phyloP scores from a whole-genome alignment of 2,888 invertebrate genomes.

The Rhagophthalmus giganteus region DNA sequence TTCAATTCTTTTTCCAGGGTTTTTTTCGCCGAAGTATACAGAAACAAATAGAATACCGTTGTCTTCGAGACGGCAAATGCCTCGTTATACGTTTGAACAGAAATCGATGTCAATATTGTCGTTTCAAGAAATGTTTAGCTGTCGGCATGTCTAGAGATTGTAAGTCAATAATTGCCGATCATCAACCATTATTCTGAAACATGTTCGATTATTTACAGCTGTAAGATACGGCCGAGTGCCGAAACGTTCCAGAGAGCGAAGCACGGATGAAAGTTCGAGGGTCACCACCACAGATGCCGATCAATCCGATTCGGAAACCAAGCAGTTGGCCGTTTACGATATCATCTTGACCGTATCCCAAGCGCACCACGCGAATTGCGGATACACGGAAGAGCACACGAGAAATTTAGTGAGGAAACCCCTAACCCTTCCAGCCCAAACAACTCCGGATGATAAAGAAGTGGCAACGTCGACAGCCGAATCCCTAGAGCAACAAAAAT shows the following conservation, averaged over 20 bases:
- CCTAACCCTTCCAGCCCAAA: slow-evolving; percentile 59
- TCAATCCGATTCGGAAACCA: slow-evolving; percentile 54
- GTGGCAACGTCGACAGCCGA: slow-evolving; percentile 64
- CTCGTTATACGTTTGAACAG: slow-evolving; percentile 90
- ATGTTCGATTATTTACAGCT: slow-evolving; percentile 62
- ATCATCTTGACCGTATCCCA: slow-evolving; percentile 77
- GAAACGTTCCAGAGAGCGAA: slow-evolving; percentile 85
- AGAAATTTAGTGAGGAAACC: slow-evolving; percentile 70
- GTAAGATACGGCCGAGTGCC: slow-evolving; percentile 96
- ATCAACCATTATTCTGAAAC: not conserved
- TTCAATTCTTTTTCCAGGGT: no score
- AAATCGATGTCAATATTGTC: slow-evolving; percentile 94
- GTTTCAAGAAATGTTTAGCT: slow-evolving; percentile 94
- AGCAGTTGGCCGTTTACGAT: slow-evolving; percentile 73
- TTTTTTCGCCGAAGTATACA: slow-evolving; percentile 95
- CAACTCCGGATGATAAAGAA: slow-evolving; percentile 46
- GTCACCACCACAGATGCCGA: slow-evolving; percentile 55
- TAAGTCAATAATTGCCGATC: slow-evolving; percentile 62
- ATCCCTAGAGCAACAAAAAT: slow-evolving; percentile 70
- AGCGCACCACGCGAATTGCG: slow-evolving; percentile 87
- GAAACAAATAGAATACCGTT: slow-evolving; percentile 95
- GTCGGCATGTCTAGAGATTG: slow-evolving; percentile 97
- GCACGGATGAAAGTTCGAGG: slow-evolving; percentile 58
- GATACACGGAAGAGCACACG: slow-evolving; percentile 84
- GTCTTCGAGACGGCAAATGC: slow-evolving; percentile 92